Evolutionary conservation across 2,888 invertebrate genomes (phyloP), one percentile per base, ranked within the genome.

Genomic region (Pheosia tremula): DNA sequence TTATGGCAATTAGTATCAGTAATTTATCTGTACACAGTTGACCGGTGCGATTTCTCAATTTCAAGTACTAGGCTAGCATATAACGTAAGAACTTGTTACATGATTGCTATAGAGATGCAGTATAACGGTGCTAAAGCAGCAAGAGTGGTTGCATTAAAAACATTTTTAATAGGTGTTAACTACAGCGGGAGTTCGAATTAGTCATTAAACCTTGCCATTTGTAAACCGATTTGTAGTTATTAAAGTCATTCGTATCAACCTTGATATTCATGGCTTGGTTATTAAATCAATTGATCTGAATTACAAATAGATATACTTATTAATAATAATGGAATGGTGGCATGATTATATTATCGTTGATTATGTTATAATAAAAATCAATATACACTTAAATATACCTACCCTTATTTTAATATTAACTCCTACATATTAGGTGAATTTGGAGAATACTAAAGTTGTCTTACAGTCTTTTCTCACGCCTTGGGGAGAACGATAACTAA

Each of bases 261-360:
- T 76, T 71, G 64, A 13, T 5, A 43, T 60, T 57, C 59, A 62
- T 52, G 24, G 45, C 53, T 36, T 45, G 38, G 43, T 56, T 52
- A 66, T 66, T 68, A 63, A 59, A 60, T 58, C 64, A 66, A 68
- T 67, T 55, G 63, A 66, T 71, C 50, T 73, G 67, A 65, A 66
- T 68, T 47, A 77, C 56, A 49, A 36, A 47, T 10, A 65, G 67
- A 74, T 75, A 57, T 62, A 69, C 68, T 62, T 11, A 37, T 62
- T 5, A 7, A 6, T 41, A 43, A 9, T 43, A 9, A 43, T 43
- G 8, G 43, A 9, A 9, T 3, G 9, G 43, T 6, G 9, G 43
- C 9, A 43, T 43, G 43, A 43, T 43, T 43, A 43, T 43, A 4
- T 4, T 1, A 4, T 9, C 9, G 43, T 41, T 41, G 8, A 41